These are phyloP conservation scores for Drosophila diplacantha DNA, from an alignment of 2,888 invertebrate genomes.

Conservation along the genomic window DNA sequence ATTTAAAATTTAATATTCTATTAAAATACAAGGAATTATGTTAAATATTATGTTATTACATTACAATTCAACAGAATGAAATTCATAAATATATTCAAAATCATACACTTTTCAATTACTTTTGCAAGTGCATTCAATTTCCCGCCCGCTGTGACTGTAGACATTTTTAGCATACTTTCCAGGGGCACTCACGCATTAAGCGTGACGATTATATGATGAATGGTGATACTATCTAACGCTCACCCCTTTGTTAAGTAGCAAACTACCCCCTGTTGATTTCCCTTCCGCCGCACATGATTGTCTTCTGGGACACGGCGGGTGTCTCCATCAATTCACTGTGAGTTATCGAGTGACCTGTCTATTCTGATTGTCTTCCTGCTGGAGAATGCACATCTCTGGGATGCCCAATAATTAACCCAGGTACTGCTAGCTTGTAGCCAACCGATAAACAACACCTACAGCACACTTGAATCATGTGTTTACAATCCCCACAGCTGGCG, in stretches of 20 bases:
- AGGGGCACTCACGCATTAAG: constrained; percentile 20
- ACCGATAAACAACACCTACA: constrained; percentile 7
- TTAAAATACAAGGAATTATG: no score
- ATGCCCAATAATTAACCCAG: constrained; percentile 20
- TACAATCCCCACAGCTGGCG: constrained; percentile 60
- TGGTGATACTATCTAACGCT: constrained; percentile 18
- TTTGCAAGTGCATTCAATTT: neutral
- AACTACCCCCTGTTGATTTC: neutral
- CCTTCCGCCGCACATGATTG: neutral
- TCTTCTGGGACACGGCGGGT: constrained; percentile 1
- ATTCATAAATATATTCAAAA: no score
- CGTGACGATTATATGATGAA: constrained; percentile 56
- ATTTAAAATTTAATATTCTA: no score
- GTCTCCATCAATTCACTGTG: constrained; percentile 41
- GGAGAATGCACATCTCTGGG: neutral
- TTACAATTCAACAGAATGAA: neutral
- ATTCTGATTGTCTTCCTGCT: neutral
- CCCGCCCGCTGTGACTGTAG: constrained; percentile 11
- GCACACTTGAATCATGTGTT: constrained; percentile 42
- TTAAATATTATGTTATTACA: no score
- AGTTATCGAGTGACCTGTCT: constrained; percentile 15
- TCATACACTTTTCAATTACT: neutral
- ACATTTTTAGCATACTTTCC: constrained; percentile 43
- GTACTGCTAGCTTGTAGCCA: neutral
- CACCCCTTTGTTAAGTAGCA: neutral